phyloP scores from a whole-genome alignment of 2,888 invertebrate genomes.

The Tetranychus piercei region DNA sequence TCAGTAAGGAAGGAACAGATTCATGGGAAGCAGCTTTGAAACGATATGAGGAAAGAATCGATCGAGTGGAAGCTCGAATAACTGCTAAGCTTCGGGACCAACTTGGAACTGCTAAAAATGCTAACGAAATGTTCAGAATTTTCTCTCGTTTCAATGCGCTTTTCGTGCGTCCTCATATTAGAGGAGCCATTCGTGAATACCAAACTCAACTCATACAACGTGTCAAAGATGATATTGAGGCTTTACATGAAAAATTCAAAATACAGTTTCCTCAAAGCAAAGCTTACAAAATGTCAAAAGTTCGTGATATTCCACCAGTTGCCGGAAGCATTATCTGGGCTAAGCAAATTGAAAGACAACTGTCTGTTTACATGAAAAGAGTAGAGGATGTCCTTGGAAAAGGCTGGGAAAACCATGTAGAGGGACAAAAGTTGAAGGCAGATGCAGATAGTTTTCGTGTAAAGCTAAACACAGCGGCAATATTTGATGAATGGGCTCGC shows the following conservation, averaged over 20 bases:
- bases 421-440: slow-evolving; percentile 88
- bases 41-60: slow-evolving; percentile 92
- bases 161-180: slow-evolving; percentile 93
- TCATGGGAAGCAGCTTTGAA: slow-evolving; percentile 95
- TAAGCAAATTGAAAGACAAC: slow-evolving; percentile 77
- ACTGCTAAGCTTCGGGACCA: slow-evolving; percentile 93
- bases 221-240: slow-evolving; percentile 96
- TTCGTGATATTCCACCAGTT: slow-evolving; percentile 85
- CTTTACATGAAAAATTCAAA: slow-evolving; percentile 93
- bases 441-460: slow-evolving; percentile 93
- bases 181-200: slow-evolving; percentile 95
- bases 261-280: slow-evolving; percentile 89
- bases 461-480: slow-evolving; percentile 86
- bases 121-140: slow-evolving; percentile 99
- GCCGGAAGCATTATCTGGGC: slow-evolving; percentile 99
- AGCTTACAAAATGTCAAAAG: slow-evolving; percentile 70
- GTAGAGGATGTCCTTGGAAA: slow-evolving; percentile 96
- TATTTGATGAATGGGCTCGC: slow-evolving; percentile 94
- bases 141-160: slow-evolving; percentile 90
- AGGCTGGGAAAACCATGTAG: slow-evolving; percentile 97
- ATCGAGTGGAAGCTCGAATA: slow-evolving; percentile 91
- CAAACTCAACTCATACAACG: slow-evolving; percentile 96
- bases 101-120: slow-evolving; percentile 92
- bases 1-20: slow-evolving; percentile 84
- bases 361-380: slow-evolving; percentile 81